Base-by-base conservation (phyloP, 2,113 vertebrate genomes). In the Reinhardtius hippoglossoides region DNA sequence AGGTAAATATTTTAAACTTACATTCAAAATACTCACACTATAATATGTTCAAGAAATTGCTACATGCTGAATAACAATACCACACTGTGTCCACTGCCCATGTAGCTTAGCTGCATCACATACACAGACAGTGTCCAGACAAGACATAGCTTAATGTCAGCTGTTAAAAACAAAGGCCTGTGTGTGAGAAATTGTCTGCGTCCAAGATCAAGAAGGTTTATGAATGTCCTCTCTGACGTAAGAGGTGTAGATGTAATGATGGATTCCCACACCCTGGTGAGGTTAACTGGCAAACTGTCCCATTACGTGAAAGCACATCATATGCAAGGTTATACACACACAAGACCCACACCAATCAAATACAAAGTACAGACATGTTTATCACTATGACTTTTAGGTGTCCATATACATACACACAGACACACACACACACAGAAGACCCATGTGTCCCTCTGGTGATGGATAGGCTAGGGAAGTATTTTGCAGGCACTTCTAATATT, bases 401-500 rank as follows among this genome's bases (percentile, higher is more conserved):
- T 78, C 54, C 68, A 59, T 24, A 73, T 18, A 64, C 20, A 59
- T 14, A 65, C 58, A 64, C 65, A 44, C 44, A 48, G 15, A 48
- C 44, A 44, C 44, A 48, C 44, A 48, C 44, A 48, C 6, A 23
- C n/a, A 64, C 16, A 1, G 59, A 56, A 67, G 54, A 77, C 54
- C 50, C 70, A 57, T 48, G 50, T 63, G 74, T 87, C 71, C 70
- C 80, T 40, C 63, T 15, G 35, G 67, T 89, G 89, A 92, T 92
- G 89, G 87, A 92, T 91, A 54, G 85, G 54, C 57, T 60, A 16
- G 48, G 62, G 35, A 87, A 88, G 70, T 77, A 85, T 79, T 86
- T 88, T 86, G 79, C 86, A 76, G 84, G 71, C 76, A 54, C 71
- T 77, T 84, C 68, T 86, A 91, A 87, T 89, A 84, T 89, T 87